Base-by-base conservation (phyloP, 1,140 invertebrate species). In the Linepithema humile region DNA sequence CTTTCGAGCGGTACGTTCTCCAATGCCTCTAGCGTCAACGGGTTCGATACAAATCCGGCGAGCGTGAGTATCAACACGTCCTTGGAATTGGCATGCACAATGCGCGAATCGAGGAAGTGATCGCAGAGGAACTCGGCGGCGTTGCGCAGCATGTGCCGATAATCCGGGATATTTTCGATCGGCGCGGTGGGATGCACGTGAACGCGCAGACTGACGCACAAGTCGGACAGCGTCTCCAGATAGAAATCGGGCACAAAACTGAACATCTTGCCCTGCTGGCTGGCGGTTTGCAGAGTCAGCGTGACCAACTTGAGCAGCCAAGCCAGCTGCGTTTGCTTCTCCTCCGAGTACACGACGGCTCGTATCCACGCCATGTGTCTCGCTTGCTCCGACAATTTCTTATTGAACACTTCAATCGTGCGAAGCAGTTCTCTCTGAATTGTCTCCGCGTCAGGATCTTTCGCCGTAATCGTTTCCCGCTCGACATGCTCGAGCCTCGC, bases 181-280 rank as follows among this genome's bases (percentile, higher is more conserved):
- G 95, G 94, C 1, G 95, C 94, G 1, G 96, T 96, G 0, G 96
- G 96, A 90, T 97, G 95, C 90, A 97, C 95, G 88, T 96, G 96
- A 64, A 93, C 95, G 10, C 95, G 91, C 2, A 96, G 94, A 77
- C 94, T 96, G 85, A 94, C 95, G 72, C 91, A 96, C 7, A 97
- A 91, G 91, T 97, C 96, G 65, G 97, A 95, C 60, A 97, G 95
- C 7, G 96, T 95, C 73, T 97, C 97, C 43, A 98, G 94, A 91
- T 98, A 98, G 90, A 97, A 97, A 85, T 98, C 97, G 2, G 97
- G 97, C 17, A 98, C 96, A 91, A 98, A 98, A 10, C 96, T 95
- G 92, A 98, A 98, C 43, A 98, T 94, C 4, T 95, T 94, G 12
- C 96, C 96, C 53, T 95, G 94, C n/a, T 91, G 87, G 4, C 96